Base-by-base conservation (phyloP, 2,888 invertebrate genomes). In the Plusia festucae region DNA sequence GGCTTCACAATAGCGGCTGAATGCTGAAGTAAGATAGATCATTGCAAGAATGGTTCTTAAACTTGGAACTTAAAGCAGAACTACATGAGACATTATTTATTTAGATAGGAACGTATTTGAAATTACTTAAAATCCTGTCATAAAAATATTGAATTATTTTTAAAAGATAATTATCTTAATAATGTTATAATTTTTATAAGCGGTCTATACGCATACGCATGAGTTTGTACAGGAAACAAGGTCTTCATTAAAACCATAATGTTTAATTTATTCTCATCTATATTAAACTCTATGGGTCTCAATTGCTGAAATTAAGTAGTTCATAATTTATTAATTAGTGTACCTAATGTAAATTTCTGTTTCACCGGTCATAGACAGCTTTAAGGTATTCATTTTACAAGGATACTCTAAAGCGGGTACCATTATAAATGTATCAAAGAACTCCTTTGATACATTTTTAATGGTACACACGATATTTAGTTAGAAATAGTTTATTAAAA, bases 311-410 rank as follows among this genome's bases (percentile, higher is more conserved):
- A 73, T 70, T 55, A 70, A 70, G 20, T 49, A 64, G 60, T 77
- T 70, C 63, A 77, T 84, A 73, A 73, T 78, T 83, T 75, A 85
- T 79, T 73, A 73, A 78, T 79, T 70, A 69, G 66, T 68, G 66
- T 78, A n/a, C n/a, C n/a, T n/a, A 77, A 79, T 79, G 58, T 66
- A 73, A 80, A 80, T 81, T 76, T 81, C 70, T 63, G 71, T 69
- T 79, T 73, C 57, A 57, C 52, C 57, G 57, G 60, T 74, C 74
- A 66, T 73, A 57, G 20, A 57, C 63, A 79, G 80, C 68, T 81
- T 81, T 52, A 60, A 70, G 73, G 70, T 69, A 73, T 81, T 74
- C 82, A 82, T 81, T 64, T 81, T 79, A 79, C 60, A 82, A 77
- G 60, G 68, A 70, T 57, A 64, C 51, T 73, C 27, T 58, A 46